These are phyloP conservation scores for Mnemiopsis leidyi DNA, from an alignment of 37 sponge, comb jelly and placozoan species.

Conservation along the genomic window DNA sequence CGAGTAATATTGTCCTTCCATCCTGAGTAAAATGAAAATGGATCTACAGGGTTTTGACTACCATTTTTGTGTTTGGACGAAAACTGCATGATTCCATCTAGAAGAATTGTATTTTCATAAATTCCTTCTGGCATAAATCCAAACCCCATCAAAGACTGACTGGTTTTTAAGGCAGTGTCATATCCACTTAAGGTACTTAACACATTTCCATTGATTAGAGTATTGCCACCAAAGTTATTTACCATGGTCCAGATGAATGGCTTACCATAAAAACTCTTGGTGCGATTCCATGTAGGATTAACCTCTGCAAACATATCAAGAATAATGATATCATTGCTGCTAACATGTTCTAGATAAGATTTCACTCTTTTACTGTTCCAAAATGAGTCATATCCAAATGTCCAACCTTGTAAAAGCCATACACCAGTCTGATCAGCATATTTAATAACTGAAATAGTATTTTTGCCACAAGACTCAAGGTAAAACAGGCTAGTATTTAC, in stretches of 20 bases:
- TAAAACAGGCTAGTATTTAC: neutral
- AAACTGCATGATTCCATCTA: conserved; percentile 34
- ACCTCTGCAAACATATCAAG: conserved; percentile 42
- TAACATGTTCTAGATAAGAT: neutral
- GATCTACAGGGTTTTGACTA: neutral
- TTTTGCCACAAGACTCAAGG: neutral
- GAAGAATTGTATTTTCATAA: conserved; percentile 48
- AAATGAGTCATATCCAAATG: conserved; percentile 48
- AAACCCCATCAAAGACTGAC: neutral
- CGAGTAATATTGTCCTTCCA: neutral
- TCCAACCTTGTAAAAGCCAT: conserved; percentile 54
- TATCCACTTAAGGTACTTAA: neutral
- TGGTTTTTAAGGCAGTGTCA: neutral
- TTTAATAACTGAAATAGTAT: neutral
- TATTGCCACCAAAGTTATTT: conserved; percentile 58
- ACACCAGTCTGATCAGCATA: neutral
- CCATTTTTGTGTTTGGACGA: neutral
- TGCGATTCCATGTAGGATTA: neutral
- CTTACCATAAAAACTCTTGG: conserved; percentile 15
- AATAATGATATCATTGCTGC: neutral
- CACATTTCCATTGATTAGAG: conserved; percentile 27
- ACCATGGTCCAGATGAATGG: conserved; percentile 46
- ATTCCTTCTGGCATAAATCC: conserved; percentile 63
- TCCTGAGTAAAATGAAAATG: neutral
- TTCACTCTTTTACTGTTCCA: neutral